Evolutionary conservation across 2,797 vertebrate species (phyloP).

Genomic region (Falco cherrug): DNA sequence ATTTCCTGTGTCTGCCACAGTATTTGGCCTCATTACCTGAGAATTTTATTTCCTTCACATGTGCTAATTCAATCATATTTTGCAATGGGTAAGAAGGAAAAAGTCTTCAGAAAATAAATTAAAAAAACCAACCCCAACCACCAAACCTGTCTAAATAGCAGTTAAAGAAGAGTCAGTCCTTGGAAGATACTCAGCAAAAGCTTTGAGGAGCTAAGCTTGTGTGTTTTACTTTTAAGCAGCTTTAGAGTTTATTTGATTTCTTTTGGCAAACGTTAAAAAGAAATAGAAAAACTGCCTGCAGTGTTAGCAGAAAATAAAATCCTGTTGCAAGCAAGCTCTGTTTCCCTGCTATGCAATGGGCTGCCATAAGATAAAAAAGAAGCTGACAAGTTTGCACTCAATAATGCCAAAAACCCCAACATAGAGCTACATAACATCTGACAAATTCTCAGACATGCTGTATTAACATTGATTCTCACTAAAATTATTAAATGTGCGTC

Average conservation of each 20-base stretch:
- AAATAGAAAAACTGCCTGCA: slow-evolving; percentile 42
- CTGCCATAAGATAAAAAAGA: slow-evolving; percentile 44
- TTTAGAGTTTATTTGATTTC: slow-evolving; percentile 56
- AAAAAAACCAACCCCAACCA: no score
- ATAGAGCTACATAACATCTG: not conserved
- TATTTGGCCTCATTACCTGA: not conserved
- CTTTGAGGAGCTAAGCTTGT: slow-evolving; percentile 42
- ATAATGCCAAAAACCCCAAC: slow-evolving; percentile 59
- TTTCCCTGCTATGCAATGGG: slow-evolving; percentile 34
- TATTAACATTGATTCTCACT: slow-evolving; percentile 52
- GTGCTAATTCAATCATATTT: not conserved
- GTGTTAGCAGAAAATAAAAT: slow-evolving; percentile 54
- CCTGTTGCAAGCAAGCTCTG: slow-evolving; percentile 45
- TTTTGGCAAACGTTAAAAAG: slow-evolving; percentile 29
- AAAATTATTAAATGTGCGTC: slow-evolving; percentile 52
- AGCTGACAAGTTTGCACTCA: slow-evolving; percentile 67
- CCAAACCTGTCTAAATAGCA: not conserved
- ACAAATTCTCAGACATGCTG: slow-evolving; percentile 53
- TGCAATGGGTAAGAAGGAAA: not conserved
- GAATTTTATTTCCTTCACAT: slow-evolving; percentile 10
- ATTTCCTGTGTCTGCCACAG: not conserved
- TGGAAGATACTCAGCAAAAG: slow-evolving; percentile 34
- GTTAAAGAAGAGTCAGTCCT: not conserved
- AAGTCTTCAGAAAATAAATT: not conserved
- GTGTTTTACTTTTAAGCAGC: slow-evolving; percentile 55